These are phyloP conservation scores for Numida meleagris DNA, from an alignment of 2,113 vertebrate species.

Conservation along the genomic window DNA sequence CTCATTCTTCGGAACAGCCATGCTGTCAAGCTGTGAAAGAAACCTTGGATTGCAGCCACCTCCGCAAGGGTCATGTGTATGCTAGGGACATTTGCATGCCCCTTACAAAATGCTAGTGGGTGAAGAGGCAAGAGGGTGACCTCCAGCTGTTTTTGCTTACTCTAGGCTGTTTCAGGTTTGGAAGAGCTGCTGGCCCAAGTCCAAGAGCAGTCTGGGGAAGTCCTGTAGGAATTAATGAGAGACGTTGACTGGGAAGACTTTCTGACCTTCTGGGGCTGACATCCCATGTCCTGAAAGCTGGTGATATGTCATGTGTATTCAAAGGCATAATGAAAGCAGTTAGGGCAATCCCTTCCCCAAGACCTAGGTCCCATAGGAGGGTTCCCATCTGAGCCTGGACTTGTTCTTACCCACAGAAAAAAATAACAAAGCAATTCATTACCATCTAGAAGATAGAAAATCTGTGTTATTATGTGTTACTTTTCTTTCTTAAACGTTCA, in stretches of 20 bases:
- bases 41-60: not conserved
- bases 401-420: not conserved
- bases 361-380: not conserved
- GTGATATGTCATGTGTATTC: not conserved
- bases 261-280: not conserved
- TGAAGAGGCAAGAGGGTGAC: not conserved
- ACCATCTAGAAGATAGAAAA: not conserved
- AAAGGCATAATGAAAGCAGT: not conserved
- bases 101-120: not conserved
- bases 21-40: not conserved
- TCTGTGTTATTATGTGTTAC: not conserved
- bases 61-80: not conserved
- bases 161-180: rapidly evolving
- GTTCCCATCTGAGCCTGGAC: not conserved
- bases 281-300: not conserved
- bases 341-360: not conserved
- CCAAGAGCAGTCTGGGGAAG: not conserved
- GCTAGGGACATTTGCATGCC: not conserved
- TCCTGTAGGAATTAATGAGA: rapidly evolving
- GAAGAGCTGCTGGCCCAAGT: not conserved
- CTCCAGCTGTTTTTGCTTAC: not conserved
- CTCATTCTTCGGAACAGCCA: not conserved
- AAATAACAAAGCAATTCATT: not conserved
- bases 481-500: not conserved
- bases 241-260: not conserved